Conservation (phyloP, 2,888 invertebrate species). For the Tetragonula carbonaria region DNA sequence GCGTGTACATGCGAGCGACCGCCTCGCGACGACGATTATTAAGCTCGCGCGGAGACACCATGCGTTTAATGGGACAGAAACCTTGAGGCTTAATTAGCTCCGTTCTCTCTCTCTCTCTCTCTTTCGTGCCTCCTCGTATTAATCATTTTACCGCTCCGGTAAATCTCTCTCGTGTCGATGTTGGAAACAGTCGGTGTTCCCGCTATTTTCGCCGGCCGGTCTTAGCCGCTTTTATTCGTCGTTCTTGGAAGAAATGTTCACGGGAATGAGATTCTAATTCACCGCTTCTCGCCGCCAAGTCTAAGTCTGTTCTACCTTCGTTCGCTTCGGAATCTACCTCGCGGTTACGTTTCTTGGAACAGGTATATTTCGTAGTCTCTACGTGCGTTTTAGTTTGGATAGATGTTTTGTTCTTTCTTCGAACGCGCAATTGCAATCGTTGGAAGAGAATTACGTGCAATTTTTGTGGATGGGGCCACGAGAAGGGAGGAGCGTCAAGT, state of each 20-base stretch:
- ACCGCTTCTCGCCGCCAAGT: not conserved
- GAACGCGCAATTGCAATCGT: not conserved
- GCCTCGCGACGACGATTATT: conserved; percentile 27
- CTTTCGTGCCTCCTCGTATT: conserved; percentile 19
- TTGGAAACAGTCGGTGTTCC: conserved; percentile 47
- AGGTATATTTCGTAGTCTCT: too few species aligned
- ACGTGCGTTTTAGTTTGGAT: not conserved
- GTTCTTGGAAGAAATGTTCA: conserved; percentile 44
- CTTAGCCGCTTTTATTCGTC: conserved; percentile 26
- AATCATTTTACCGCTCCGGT: conserved; percentile 37
- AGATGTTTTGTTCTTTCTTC: not conserved
- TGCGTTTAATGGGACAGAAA: conserved; percentile 53
- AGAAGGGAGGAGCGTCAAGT: not conserved
- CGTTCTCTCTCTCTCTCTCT: not conserved
- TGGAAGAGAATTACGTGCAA: not conserved
- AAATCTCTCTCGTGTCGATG: conserved; percentile 44
- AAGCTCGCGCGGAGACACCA: conserved; percentile 35
- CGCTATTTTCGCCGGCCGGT: conserved; percentile 48
- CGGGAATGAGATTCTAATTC: not conserved
- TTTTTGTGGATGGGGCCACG: not conserved
- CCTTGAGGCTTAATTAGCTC: conserved; percentile 55
- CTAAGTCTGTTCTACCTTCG: not conserved
- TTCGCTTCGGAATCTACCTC: not conserved
- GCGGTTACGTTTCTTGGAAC: conserved; percentile 15
- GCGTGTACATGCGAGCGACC: not conserved